Base-by-base conservation (phyloP, 2,888 invertebrate genomes). In the Ophion ellenae region DNA sequence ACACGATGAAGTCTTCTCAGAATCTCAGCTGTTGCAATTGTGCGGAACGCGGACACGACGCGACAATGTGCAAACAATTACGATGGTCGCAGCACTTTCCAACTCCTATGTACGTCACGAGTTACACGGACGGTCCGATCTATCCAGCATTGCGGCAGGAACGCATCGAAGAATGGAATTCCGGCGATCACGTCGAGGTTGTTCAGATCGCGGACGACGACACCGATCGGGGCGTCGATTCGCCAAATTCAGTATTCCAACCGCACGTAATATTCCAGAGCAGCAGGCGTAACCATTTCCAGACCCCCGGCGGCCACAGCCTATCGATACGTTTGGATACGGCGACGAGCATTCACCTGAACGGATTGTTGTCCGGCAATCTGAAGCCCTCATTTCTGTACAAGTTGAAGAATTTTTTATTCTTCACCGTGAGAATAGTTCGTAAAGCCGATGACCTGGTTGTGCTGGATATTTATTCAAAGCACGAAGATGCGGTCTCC, bases 11-110 rank as follows among this genome's bases (percentile, higher is more conserved):
- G 89, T 90, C 94, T 0, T 75, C 89, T 4, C 88, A 91, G 69
- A 85, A 92, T 45, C 88, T 93, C 3, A 93, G 92, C 90, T 95
- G 95, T 86, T 94, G 94, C 76, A 94, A 94, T 77, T 95, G 95
- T 88, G 93, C 94, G 1, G 90, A 88, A 77, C 90, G 90, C 24
- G 95, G 95, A 0, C 95, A 95, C 57, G 93, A 93, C 24, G 90
- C 89, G 2, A 87, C 89, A n/a, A 89, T 76, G 3, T 94, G 94
- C 69, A 87, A 36, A 0, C 90, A 90, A 63, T 90, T 90, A 69
- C 90, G 91, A 14, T 93, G 93, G 93, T 92, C 93, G 2, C 90
- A 83, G 47, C 93, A 94, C 78, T 93, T 92, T 86, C 88, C 89
- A 57, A 91, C 91, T 1, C 93, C 93, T 4, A 77, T 89, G 14